Base-by-base conservation (phyloP, 2,797 vertebrate genomes). In the Phrynocephalus forsythii region DNA sequence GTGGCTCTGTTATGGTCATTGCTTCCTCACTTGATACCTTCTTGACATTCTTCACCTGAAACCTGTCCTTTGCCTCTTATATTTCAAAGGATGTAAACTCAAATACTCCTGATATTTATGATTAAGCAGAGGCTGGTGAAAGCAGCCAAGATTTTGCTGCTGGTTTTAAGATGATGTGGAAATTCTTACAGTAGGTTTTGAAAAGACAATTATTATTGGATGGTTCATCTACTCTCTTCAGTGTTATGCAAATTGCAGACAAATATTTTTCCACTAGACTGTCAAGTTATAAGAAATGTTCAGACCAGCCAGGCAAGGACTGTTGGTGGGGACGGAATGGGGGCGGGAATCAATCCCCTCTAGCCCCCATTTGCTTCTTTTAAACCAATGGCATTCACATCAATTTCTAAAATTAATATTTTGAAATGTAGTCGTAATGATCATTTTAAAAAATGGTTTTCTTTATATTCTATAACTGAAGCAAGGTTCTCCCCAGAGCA, bases 201-300 rank as follows among this genome's bases (percentile, higher is more conserved):
- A 52, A 77, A 48, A 60, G 82, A 84, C 86, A 71, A 20, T 56
- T 18, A 79, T 88, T 50, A 75, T n/a, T 77, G 67, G 24, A 30
- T 38, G n/a, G 67, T 84, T 92, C 63, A 76, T 92, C 88, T 76
- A 50, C 44, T 82, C 26, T n/a, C 28, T 84, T 83, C 73, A 73
- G 63, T 48, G 81, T 81, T 87, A 68, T 79, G 50, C 79, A 76
- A 81, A 3, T 5, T 76, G 80, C 48, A 28, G 50, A 28, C 63
- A 22, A 13, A 60, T 84, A 56, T 1, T 87, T 1, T n/a, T 20
- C 63, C n/a, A 60, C 71, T 24, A 50, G 63, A 79, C 24, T 38
- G 76, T 50, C 82, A 66, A 33, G 78, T 83, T 56, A 69, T 81
- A 81, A 78, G 73, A 1, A 0, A n/a, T 22, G 82, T 87, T 71